phyloP scores from a whole-genome alignment of 2,797 vertebrate species.

The Acanthiza pusilla region DNA sequence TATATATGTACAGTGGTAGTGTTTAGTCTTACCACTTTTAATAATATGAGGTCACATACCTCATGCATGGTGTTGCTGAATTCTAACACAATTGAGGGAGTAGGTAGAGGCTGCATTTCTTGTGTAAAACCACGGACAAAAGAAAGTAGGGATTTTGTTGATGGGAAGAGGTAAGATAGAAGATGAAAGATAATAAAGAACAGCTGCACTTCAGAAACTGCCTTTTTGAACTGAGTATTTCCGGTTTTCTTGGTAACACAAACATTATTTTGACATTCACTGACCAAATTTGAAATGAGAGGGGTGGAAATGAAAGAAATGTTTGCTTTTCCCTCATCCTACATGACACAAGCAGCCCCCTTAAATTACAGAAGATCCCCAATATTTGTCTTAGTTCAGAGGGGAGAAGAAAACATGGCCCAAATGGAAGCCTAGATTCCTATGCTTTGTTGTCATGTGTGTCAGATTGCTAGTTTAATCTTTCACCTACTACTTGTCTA shows the following conservation, averaged over 20 bases:
- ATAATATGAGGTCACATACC: not conserved
- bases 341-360: not conserved
- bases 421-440: not conserved
- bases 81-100: not conserved
- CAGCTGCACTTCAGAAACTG: not conserved
- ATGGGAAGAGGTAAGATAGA: not conserved
- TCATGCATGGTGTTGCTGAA: not conserved
- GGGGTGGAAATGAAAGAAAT: not conserved
- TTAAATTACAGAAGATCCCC: not conserved
- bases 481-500: not conserved
- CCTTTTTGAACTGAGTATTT: not conserved
- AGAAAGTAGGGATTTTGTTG: not conserved
- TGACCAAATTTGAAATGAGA: not conserved
- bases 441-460: fast-evolving
- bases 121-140: not conserved
- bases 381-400: not conserved
- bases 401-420: not conserved
- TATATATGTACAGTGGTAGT: fast-evolving
- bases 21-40: not conserved
- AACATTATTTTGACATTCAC: not conserved
- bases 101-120: not conserved
- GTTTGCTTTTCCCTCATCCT: not conserved
- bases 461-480: not conserved
- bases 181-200: not conserved
- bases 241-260: not conserved